Percentiles rank a stretch among this genome's conserved stretches.
Conservation (phyloP, 2,797 vertebrate genomes). For the Petrocephalus sullivani region DNA sequence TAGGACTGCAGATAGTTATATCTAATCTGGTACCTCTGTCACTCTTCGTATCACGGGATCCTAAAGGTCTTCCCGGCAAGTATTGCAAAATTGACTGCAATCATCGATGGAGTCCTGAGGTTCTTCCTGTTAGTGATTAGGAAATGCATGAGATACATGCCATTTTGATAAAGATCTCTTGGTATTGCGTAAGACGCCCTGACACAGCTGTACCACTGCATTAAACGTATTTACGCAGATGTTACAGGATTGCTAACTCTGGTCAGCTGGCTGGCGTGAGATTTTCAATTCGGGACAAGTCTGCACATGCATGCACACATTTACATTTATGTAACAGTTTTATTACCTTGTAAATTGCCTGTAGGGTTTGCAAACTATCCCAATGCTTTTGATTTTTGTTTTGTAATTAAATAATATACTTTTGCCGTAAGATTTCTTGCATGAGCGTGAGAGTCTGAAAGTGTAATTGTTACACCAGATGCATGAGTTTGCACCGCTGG, state of each 20-base stretch:
- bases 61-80: neutral
- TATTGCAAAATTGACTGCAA: neutral
- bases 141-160: neutral
- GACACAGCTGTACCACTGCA: neutral
- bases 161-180: neutral
- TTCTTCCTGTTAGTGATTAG: constrained; percentile 3
- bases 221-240: neutral
- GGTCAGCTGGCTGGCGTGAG: too few species aligned
- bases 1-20: neutral
- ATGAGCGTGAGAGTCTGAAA: too few species aligned
- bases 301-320: too few species aligned
- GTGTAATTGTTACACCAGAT: too few species aligned
- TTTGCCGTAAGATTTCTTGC: too few species aligned
- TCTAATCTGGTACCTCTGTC: neutral
- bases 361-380: too few species aligned
- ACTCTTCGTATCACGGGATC: neutral
- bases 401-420: too few species aligned
- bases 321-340: too few species aligned
- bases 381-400: too few species aligned
- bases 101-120: neutral
- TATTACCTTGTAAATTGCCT: too few species aligned
- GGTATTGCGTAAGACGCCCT: neutral
- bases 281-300: too few species aligned
- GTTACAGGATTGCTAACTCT: neutral
- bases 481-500: too few species aligned